A percentile compares a stretch with the other conserved stretches of the same genome.
Evolutionary conservation across 2,888 invertebrate genomes (phyloP).

Genomic region (Diarsia dahlii): DNA sequence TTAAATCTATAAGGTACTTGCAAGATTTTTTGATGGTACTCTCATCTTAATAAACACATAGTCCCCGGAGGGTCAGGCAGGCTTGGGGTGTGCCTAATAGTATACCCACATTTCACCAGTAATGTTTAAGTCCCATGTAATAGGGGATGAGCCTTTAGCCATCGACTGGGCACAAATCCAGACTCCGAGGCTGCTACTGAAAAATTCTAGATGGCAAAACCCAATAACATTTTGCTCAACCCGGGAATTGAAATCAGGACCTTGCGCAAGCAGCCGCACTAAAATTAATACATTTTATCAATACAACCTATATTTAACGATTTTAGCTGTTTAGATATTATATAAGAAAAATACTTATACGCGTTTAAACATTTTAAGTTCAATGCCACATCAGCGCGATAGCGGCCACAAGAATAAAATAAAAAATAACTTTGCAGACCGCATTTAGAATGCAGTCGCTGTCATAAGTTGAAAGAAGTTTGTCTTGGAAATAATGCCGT

Average conservation of each 20-base stretch:
- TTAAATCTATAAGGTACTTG: too few relatives aligned
- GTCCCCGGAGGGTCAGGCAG: too few relatives aligned
- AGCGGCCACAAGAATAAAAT: slow-evolving; percentile 9
- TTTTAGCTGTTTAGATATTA: neutral
- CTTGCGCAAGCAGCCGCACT: too few relatives aligned
- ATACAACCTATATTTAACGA: neutral
- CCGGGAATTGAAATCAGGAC: too few relatives aligned
- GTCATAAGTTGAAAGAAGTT: slow-evolving; percentile 39
- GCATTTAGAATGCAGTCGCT: slow-evolving; percentile 38
- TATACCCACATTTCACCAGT: too few relatives aligned
- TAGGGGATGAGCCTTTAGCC: too few relatives aligned
- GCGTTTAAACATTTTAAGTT: neutral
- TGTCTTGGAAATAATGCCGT: slow-evolving; percentile 44
- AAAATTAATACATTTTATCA: neutral
- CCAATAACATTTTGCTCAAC: too few relatives aligned
- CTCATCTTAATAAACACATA: neutral
- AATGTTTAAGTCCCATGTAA: too few relatives aligned
- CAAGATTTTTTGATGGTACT: neutral
- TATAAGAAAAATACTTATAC: neutral
- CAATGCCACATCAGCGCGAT: neutral
- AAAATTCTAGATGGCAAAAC: too few relatives aligned
- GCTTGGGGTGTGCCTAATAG: too few relatives aligned
- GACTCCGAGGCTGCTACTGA: too few relatives aligned
- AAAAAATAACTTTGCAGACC: slow-evolving; percentile 31
- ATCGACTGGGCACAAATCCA: too few relatives aligned